Evolutionary conservation across 2,113 vertebrate species (phyloP), one percentile per base, ranked within the genome.

Genomic region (Lathamus discolor): DNA sequence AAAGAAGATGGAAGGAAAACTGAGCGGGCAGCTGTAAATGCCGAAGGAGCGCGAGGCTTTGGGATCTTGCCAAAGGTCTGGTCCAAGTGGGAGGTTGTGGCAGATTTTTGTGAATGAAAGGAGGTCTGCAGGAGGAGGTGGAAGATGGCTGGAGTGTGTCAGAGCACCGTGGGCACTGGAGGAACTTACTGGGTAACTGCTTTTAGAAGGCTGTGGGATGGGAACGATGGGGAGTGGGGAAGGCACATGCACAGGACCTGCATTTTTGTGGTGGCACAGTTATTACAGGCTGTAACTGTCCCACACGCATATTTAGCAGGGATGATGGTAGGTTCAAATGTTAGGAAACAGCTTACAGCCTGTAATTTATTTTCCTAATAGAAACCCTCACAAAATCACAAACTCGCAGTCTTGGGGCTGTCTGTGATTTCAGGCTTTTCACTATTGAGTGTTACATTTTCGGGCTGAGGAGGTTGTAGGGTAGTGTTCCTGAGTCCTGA

Each of bases 91-190:
- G 72, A 90, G 39, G 43, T 27, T 75, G 83, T 35, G 35, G 64
- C 46, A 88, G 68, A 44, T 48, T 93, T 96, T 74, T 92, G 51
- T 92, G 88, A 90, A 93, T 92, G 82, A 92, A 43, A 63, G 29
- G 37, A 88, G 37, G 46, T 33, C 61, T 77, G 68, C 41, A 80
- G 73, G 35, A 91, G 46, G 63, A 67, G 61, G 72, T 75, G 28
- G 46, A 75, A 90, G 39, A 74, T 68, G 29, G 35, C 44, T 92
- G 55, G 64, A 81, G 51, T 0, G 0, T 51, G 49, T 85, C 67
- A 90, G 59, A 87, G 41, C 35, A 78, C 41, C 5, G 0, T 15
- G 6, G 69, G 52, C 24, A 22, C 43, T 67, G 28, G 27, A 70
- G 44, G 59, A 96, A 69, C 25, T 85, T 85, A 48, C 24, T 37